Evolutionary conservation across 2,113 vertebrate genomes (phyloP), one percentile per base, ranked within the genome.

Genomic region (Serinus canaria): DNA sequence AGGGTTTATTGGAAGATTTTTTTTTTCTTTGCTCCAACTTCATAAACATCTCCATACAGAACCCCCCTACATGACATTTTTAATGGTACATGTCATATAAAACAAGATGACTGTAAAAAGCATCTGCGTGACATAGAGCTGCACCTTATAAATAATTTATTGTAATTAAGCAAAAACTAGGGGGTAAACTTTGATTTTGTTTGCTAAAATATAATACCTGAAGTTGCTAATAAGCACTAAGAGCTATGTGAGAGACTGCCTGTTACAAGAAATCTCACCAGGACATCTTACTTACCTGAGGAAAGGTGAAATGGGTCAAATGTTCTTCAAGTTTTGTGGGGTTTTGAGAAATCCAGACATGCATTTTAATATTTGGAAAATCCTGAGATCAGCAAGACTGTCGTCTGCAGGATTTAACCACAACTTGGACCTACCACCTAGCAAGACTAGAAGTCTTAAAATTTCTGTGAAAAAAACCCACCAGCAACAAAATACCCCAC

Each of bases 341-440:
- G 52, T 89, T 94, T 90, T 75, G 52, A 93, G 88, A 94, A 95
- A 94, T 60, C 41, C 85, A 93, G 86, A 90, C 86, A 63, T 52
- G 72, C 56, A 5, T 90, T 94, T 95, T 86, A 88, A 73, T 81
- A 87, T 81, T 64, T 82, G 88, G 85, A 96, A 96, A 96, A 96
- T 72, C 85, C 92, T 94, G 92, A 93, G 83, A 89, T 96, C 90
- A 94, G 93, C 92, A 94, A 94, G 78, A 95, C 78, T 87, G 46
- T 94, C 5, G 13, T 92, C 89, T 89, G 81, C 60, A 83, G 47
- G 73, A 90, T 64, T 93, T 92, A 90, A 97, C 93, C 95, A 96
- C 94, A 96, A 92, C 64, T 92, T 90, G 73, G 85, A 88, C 92
- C 88, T 67, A 88, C 68, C 64, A 96, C 72, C 70, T 84, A 86